These are phyloP conservation scores for Exocentrus adspersus DNA, from an alignment of 2,888 invertebrate genomes.

Conservation along the genomic window DNA sequence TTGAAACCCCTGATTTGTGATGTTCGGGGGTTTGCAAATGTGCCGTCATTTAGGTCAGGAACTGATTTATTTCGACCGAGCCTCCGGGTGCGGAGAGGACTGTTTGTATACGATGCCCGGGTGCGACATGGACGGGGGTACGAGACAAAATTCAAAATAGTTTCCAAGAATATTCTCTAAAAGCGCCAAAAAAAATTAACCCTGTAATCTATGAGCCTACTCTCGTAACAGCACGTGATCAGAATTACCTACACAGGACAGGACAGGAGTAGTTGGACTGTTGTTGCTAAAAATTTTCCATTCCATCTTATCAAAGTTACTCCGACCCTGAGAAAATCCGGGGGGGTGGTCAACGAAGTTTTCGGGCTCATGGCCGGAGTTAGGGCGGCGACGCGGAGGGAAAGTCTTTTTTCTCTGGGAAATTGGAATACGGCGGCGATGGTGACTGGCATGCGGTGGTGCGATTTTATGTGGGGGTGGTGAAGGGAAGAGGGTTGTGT, in stretches of 20 bases:
- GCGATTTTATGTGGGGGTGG: constrained; percentile 33
- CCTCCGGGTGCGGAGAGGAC: not conserved
- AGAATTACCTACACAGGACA: too few relatives aligned
- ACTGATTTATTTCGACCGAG: constrained; percentile 20
- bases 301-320: too few relatives aligned
- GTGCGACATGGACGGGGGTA: not conserved
- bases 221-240: too few relatives aligned
- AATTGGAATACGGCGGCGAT: constrained; percentile 28
- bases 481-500: constrained; percentile 33
- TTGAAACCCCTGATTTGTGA: constrained; percentile 22
- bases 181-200: too few relatives aligned
- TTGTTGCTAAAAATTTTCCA: too few relatives aligned
- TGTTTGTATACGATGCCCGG: not conserved
- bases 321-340: too few relatives aligned
- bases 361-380: not conserved
- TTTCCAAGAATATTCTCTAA: too few relatives aligned
- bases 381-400: constrained; percentile 6
- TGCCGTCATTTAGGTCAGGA: constrained; percentile 21
- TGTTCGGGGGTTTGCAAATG: constrained; percentile 24
- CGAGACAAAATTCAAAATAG: too few relatives aligned
- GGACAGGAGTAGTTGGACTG: too few relatives aligned
- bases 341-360: constrained; percentile 18
- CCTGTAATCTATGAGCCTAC: too few relatives aligned
- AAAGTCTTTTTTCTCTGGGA: constrained; percentile 21
- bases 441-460: constrained; percentile 31